phyloP scores from a whole-genome alignment of 2,888 invertebrate species.

The Lathronympha strigana region DNA sequence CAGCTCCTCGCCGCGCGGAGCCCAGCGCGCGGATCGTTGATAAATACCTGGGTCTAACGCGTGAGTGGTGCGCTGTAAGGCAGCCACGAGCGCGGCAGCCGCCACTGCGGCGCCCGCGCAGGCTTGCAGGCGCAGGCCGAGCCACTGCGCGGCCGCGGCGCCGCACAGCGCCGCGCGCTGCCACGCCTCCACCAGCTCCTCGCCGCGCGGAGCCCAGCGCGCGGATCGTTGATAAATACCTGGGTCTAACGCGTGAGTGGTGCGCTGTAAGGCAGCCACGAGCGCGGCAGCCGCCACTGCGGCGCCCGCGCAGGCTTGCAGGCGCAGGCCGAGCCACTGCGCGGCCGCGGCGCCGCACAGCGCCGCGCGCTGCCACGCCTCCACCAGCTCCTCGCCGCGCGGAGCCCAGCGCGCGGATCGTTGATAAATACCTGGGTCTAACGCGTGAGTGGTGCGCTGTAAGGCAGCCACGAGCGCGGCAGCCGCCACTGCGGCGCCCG shows the following conservation, averaged over 20 bases:
- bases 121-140: conserved; percentile 93
- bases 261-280: background rate
- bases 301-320: conserved; percentile 91
- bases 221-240: background rate
- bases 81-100: background rate
- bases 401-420: too few relatives aligned
- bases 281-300: conserved; percentile 73
- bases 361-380: conserved; percentile 73
- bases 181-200: background rate
- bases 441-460: background rate
- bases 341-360: conserved; percentile 92
- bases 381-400: background rate
- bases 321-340: conserved; percentile 94
- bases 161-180: conserved; percentile 88
- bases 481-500: conserved; percentile 86
- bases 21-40: too few relatives aligned
- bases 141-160: conserved; percentile 93
- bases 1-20: background rate
- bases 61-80: background rate
- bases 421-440: background rate
- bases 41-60: background rate
- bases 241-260: background rate
- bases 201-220: background rate
- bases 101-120: conserved; percentile 88
- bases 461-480: background rate